Percentiles rank a stretch among this genome's conserved stretches.
These are phyloP conservation scores for Parnassius glacialis DNA, from an alignment of 2,888 invertebrate species.

Conservation along the genomic window DNA sequence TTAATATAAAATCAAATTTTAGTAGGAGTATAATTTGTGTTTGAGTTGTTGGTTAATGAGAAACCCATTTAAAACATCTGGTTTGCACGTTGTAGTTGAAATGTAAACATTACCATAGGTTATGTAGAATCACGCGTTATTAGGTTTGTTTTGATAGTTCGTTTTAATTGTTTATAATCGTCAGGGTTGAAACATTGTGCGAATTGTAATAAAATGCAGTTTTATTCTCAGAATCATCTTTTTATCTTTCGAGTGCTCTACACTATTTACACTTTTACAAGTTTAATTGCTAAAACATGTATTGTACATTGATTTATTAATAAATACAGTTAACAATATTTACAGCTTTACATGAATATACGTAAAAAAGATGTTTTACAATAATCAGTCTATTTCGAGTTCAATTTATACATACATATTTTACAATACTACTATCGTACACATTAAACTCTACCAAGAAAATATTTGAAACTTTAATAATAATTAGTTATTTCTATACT, in stretches of 20 bases:
- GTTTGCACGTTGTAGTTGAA: slow-evolving; percentile 17
- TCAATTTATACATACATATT: slow-evolving; percentile 31
- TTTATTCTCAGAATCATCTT: slow-evolving; percentile 47
- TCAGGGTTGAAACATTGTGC: background rate
- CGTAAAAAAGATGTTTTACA: slow-evolving; percentile 45
- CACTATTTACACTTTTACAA: slow-evolving; percentile 36
- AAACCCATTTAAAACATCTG: slow-evolving; percentile 20
- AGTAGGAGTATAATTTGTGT: too few species aligned
- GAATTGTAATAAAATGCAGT: slow-evolving; percentile 35
- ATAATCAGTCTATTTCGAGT: slow-evolving; percentile 67
- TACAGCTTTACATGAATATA: slow-evolving; percentile 58
- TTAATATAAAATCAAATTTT: too few species aligned
- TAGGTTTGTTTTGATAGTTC: slow-evolving; percentile 7
- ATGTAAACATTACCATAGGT: slow-evolving; percentile 13
- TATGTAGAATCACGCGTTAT: slow-evolving; percentile 9
- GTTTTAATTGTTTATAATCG: background rate
- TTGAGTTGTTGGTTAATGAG: background rate
- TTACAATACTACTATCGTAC: slow-evolving; percentile 21
- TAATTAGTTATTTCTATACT: slow-evolving; percentile 40
- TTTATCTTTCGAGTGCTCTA: slow-evolving; percentile 44
- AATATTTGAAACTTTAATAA: slow-evolving; percentile 36
- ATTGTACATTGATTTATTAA: slow-evolving; percentile 33
- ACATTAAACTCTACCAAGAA: slow-evolving; percentile 28
- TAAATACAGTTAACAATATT: slow-evolving; percentile 50
- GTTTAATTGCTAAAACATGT: slow-evolving; percentile 23